phyloP scores from a whole-genome alignment of 2,113 vertebrate species.

The Amphiprion ocellaris region DNA sequence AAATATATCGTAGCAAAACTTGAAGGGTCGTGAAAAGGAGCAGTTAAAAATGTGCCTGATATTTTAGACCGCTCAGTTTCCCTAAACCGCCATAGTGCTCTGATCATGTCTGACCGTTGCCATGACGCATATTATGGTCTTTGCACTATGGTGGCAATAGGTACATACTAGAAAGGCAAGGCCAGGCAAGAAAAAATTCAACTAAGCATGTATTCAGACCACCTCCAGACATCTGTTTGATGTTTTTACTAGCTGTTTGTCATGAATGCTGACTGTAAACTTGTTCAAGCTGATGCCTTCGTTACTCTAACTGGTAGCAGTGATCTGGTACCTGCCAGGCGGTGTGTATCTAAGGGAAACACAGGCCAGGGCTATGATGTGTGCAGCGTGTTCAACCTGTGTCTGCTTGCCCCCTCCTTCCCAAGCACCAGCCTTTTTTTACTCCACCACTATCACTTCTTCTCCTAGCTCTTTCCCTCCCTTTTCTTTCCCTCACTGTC shows the following conservation, averaged over 20 bases:
- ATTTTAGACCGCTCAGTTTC: conserved; percentile 61
- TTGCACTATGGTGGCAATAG: conserved; percentile 42
- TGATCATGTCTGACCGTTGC: conserved; percentile 32
- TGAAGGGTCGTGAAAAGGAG: conserved; percentile 60
- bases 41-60: conserved; percentile 79
- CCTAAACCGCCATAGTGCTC: conserved; percentile 48
- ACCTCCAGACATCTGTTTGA: conserved; percentile 37
- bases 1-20: conserved; percentile 77
- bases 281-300: conserved; percentile 30
- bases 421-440: conserved; percentile 39
- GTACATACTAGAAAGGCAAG: conserved; percentile 36
- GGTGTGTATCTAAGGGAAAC: conserved; percentile 60
- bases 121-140: conserved; percentile 23
- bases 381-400: conserved; percentile 63
- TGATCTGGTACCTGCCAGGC: conserved; percentile 8
- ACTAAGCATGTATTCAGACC: background rate
- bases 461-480: conserved; percentile 6
- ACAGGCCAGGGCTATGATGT: conserved; percentile 64
- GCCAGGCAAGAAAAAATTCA: background rate
- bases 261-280: background rate
- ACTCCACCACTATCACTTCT: conserved; percentile 17
- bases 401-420: conserved; percentile 54
- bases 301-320: conserved; percentile 41
- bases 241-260: conserved; percentile 21
- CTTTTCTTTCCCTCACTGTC: conserved; percentile 29